Evolutionary conservation across 1,140 invertebrate genomes (phyloP), one percentile per base, ranked within the genome.

Genomic region (Arion vulgaris): DNA sequence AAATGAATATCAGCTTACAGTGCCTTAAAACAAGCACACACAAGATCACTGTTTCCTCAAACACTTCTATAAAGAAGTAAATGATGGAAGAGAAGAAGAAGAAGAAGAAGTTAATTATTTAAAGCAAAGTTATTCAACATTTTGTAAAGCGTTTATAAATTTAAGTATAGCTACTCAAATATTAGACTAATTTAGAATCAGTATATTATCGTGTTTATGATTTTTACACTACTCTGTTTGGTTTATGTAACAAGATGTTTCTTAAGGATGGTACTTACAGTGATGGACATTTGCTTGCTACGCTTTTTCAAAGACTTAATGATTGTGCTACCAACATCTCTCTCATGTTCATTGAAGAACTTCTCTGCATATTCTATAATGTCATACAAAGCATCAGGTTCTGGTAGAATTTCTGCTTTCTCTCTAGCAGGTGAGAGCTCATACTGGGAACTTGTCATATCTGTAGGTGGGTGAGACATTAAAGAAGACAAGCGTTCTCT

Each of bases 341-440:
- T 93, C 80, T 97, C 95, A 88, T 98, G 97, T 80, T 95, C 94
- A 91, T 98, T 98, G 92, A 97, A 99, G 93, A 97, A 96, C 83
- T 96, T 95, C 87, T 98, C 96, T 23, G 97, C 98, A 93, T 97
- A 99, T 88, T 98, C 97, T 0, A 97, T 93, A 89, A 99, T 96
- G 88, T 98, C 96, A 89, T 95, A 96, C 87, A 95, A 82, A 66
- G 81, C 85, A 79, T 86, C 86, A 41, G 51, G 77, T 71, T 86
- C 86, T n/a, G 49, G 84, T 38, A 53, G 51, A 7, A n/a, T 38
- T 71, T 75, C 80, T 49, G n/a, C 71, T 72, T 71, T 83, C 72
- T 84, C 83, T 32, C 69, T 78, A 49, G 41, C 81, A 66, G 79
- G 75, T 41, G 68, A 79, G 11, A 38, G n/a, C 66, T 72, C 39